Conservation (phyloP, 2,113 vertebrate genomes). For the Hemiscyllium ocellatum region DNA sequence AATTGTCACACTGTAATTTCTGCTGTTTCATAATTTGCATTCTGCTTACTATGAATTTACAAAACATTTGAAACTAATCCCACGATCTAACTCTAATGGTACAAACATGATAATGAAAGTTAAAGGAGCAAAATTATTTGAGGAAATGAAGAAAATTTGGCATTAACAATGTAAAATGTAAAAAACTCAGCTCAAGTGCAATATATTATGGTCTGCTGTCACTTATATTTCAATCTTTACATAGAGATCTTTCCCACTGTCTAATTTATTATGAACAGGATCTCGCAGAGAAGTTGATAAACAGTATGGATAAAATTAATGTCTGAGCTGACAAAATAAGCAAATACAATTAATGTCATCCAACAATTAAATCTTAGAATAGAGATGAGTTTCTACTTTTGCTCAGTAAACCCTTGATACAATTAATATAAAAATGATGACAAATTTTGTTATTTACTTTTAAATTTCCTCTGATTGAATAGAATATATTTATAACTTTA, state of each 20-base stretch:
- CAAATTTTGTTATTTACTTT: not conserved
- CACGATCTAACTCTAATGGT: not conserved
- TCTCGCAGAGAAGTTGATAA: not conserved
- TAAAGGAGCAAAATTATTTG: constrained; percentile 22
- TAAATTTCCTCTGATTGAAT: not conserved
- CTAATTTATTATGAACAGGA: constrained; percentile 26
- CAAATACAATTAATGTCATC: constrained; percentile 34
- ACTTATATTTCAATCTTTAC: not conserved
- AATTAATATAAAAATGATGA: not conserved
- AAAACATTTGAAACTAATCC: constrained; percentile 30
- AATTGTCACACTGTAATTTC: constrained; percentile 18
- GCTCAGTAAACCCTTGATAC: not conserved
- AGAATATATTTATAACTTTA: constrained; percentile 1
- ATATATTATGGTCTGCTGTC: constrained; percentile 2
- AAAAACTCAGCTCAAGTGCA: not conserved
- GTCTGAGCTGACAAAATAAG: not conserved
- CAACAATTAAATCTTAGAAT: constrained; percentile 18
- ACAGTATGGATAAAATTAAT: constrained; percentile 25
- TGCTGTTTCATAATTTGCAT: constrained; percentile 9
- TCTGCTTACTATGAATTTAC: constrained; percentile 30
- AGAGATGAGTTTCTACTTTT: not conserved
- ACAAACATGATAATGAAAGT: not conserved
- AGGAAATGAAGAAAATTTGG: constrained; percentile 14
- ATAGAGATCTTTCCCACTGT: not conserved
- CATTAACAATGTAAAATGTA: constrained; percentile 33